A percentile compares a stretch with the other conserved stretches of the same genome.
Conservation (phyloP, 2,797 vertebrate species). For the Hirundo rustica region DNA sequence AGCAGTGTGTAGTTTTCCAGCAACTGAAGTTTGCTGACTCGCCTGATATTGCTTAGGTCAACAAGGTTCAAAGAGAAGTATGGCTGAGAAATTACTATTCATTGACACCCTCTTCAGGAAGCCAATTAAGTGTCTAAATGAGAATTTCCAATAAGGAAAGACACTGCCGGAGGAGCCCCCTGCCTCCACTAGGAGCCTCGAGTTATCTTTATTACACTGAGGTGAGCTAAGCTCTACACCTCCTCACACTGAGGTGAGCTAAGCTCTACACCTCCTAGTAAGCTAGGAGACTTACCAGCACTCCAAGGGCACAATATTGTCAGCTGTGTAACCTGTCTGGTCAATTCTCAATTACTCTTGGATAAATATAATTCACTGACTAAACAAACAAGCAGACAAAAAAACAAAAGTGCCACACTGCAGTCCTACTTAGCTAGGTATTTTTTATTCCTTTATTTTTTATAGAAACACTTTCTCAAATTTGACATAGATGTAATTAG, state of each 20-base stretch:
- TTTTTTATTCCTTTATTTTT: neutral
- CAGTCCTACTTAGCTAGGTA: neutral
- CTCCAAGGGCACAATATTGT: neutral
- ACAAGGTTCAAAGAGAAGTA: neutral
- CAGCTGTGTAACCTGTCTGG: neutral
- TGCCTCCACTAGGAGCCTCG: neutral
- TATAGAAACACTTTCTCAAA: neutral
- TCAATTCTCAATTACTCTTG: neutral
- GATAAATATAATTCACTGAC: neutral
- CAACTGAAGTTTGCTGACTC: neutral
- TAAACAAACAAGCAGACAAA: neutral
- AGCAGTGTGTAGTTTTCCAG: neutral
- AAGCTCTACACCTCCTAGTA: neutral
- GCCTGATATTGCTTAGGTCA: neutral
- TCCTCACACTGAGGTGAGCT: neutral
- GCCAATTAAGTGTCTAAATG: neutral
- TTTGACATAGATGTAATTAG: neutral
- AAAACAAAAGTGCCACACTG: fast-evolving
- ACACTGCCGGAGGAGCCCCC: neutral
- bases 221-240: neutral
- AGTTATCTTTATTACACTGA: neutral
- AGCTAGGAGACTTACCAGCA: neutral
- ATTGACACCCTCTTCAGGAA: neutral
- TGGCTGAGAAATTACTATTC: neutral
- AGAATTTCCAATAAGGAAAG: neutral